phyloP scores from a whole-genome alignment of 2,113 vertebrate species.

The Symphodus melops region DNA sequence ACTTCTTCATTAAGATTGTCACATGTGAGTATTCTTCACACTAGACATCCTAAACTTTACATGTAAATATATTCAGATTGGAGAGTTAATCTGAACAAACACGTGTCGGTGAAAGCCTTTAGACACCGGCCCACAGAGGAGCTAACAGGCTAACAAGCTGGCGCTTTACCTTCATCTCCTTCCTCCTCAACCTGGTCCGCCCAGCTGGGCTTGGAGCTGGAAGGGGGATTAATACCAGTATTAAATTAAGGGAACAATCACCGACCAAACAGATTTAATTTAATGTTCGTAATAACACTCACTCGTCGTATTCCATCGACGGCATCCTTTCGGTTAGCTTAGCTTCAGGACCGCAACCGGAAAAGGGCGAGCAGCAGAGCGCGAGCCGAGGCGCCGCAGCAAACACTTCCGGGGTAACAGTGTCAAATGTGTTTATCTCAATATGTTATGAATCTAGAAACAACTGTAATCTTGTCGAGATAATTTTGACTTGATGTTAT shows the following conservation, averaged over 20 bases:
- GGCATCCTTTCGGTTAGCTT: constrained; percentile 76
- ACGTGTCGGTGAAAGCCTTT: constrained; percentile 64
- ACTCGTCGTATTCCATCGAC: constrained; percentile 86
- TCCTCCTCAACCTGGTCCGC: constrained; percentile 98
- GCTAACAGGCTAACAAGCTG: constrained; percentile 21
- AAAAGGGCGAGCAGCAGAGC: background rate
- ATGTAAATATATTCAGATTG: accelerated
- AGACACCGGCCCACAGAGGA: background rate
- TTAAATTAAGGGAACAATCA: background rate
- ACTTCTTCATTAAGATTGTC: background rate
- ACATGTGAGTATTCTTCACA: accelerated
- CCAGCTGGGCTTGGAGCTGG: constrained; percentile 97
- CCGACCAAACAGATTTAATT: accelerated
- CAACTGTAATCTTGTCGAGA: background rate
- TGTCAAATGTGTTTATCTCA: background rate
- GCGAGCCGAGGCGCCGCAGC: background rate
- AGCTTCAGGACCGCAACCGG: constrained; percentile 15
- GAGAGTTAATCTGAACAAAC: background rate
- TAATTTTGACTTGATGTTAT: background rate
- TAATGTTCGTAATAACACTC: constrained; percentile 53
- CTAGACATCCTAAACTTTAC: background rate
- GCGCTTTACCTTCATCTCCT: constrained; percentile 89
- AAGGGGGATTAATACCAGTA: background rate
- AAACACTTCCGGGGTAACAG: constrained; percentile 60
- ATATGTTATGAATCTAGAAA: too few relatives aligned